Evolutionary conservation across 1,140 invertebrate genomes (phyloP), one percentile per base, ranked within the genome.

Genomic region (Platorchestia sp.): DNA sequence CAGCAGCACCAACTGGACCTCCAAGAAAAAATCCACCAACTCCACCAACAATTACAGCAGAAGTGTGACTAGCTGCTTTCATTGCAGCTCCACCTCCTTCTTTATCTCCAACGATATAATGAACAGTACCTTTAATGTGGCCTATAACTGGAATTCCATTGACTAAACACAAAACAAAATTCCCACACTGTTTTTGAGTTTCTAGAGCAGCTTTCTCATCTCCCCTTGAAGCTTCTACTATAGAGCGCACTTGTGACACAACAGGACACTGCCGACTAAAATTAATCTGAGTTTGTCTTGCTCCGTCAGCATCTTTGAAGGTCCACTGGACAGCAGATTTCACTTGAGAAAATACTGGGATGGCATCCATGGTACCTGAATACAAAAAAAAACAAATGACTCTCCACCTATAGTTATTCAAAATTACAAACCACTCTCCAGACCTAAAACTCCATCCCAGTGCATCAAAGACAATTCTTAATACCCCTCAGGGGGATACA

Each of bases 41-140:
- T 93, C 44, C 91, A 45, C 91, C 91, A 44, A 7, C 91, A 47
- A 93, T 93, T 40, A 93, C 91, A 47, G 44, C 91, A 0, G 91
- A 45, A 27, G 91, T 93, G 91, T 47, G 91, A 47, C 7, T 22
- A 16, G 91, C 91, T 45, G 91, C 91, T 93, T 93, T 93, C 91
- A 93, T 93, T 16, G 91, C 6, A 19, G 91, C 91, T 16, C 16
- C 91, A n/a, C 91, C 91, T n/a, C 45, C 43, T 44, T 93, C 91
- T 47, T 47, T 47, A 47, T 93, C 36, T 10, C 91, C 45, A 14
- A 45, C 6, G 45, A 44, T 44, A 45, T 93, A 93, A 40, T 93
- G 91, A 45, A 93, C 44, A 44, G 43, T 44, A 47, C 91, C 91
- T 93, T 93, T 93, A 10, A 47, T 5, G 36, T 93, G 91, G 43